These are phyloP conservation scores for Drosophila nigricruria DNA, from an alignment of 2,888 invertebrate genomes.

Conservation along the genomic window DNA sequence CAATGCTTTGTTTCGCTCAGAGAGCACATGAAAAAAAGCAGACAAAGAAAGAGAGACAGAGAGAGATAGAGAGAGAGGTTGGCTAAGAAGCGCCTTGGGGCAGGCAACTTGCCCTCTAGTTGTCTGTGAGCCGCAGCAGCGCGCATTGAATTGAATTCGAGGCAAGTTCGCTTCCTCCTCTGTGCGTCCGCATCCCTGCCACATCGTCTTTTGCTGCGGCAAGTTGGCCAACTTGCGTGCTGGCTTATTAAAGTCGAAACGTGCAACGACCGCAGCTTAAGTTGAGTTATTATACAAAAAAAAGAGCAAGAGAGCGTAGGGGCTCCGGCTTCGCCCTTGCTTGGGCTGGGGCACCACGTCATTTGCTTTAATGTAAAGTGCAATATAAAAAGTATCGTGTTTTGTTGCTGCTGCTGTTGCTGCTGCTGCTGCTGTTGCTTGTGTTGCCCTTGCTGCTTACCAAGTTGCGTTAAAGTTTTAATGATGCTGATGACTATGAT, in stretches of 20 bases:
- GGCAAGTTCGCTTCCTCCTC: slow-evolving; percentile 37
- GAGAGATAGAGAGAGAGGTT: slow-evolving; percentile 11
- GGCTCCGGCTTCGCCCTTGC: slow-evolving; percentile 5
- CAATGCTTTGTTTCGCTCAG: slow-evolving; percentile 54
- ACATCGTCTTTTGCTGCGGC: slow-evolving; percentile 36
- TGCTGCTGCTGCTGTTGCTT: slow-evolving; percentile 30
- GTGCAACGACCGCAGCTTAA: slow-evolving; percentile 74
- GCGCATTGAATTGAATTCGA: slow-evolving; percentile 73
- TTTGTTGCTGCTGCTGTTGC: slow-evolving; percentile 36
- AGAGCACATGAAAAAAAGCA: slow-evolving; percentile 6
- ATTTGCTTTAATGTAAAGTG: slow-evolving; percentile 80
- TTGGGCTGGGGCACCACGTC: slow-evolving; percentile 41
- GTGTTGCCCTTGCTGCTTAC: slow-evolving; percentile 58
- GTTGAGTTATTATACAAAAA: slow-evolving; percentile 72
- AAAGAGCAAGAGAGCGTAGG: slow-evolving; percentile 37
- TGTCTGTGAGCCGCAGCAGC: slow-evolving; percentile 41
- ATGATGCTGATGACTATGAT: slow-evolving; percentile 82
- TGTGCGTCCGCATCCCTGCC: slow-evolving; percentile 12
- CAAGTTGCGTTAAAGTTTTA: slow-evolving; percentile 79
- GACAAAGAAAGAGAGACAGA: not conserved
- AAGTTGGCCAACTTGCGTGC: slow-evolving; percentile 75
- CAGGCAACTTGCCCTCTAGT: slow-evolving; percentile 46
- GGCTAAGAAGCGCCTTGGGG: slow-evolving; percentile 30
- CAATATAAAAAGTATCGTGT: slow-evolving; percentile 79
- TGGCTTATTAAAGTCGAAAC: slow-evolving; percentile 78